Conservation (phyloP, 1,140 invertebrate genomes). For the Zaprionus gabonicus region DNA sequence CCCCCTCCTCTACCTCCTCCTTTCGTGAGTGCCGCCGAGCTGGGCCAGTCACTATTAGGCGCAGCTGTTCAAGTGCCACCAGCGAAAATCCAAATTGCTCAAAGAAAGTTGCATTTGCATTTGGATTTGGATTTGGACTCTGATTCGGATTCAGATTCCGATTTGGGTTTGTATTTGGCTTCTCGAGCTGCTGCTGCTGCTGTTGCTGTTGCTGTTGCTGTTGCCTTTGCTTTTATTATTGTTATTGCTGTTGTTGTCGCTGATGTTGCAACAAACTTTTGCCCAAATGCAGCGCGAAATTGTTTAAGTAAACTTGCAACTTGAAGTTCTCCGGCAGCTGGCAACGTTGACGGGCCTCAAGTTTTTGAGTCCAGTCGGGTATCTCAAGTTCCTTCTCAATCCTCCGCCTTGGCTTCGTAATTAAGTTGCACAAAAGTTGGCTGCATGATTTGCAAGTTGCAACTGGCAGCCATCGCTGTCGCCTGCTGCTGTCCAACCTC, state of each 20-base stretch:
- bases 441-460: constrained; percentile 67
- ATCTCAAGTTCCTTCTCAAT: constrained; percentile 11
- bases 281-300: constrained; percentile 53
- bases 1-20: no score
- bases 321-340: constrained; percentile 36
- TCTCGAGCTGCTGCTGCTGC: constrained; percentile 11
- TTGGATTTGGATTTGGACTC: constrained; percentile 31
- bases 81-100: constrained; percentile 36
- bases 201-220: neutral
- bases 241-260: neutral
- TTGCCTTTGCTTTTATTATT: neutral
- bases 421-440: constrained; percentile 71
- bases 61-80: constrained; percentile 42
- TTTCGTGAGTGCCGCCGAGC: no score
- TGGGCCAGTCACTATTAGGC: constrained; percentile 24
- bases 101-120: constrained; percentile 47
- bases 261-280: constrained; percentile 38
- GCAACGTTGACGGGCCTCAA: constrained; percentile 1
- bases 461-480: constrained; percentile 23
- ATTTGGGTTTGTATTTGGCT: constrained; percentile 47
- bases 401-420: constrained; percentile 40
- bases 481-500: constrained; percentile 18
- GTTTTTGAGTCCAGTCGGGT: constrained; percentile 11
- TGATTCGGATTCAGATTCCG: constrained; percentile 38
- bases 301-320: constrained; percentile 53